Conservation (phyloP, 2,888 invertebrate genomes). For the Oscheius sp. region DNA sequence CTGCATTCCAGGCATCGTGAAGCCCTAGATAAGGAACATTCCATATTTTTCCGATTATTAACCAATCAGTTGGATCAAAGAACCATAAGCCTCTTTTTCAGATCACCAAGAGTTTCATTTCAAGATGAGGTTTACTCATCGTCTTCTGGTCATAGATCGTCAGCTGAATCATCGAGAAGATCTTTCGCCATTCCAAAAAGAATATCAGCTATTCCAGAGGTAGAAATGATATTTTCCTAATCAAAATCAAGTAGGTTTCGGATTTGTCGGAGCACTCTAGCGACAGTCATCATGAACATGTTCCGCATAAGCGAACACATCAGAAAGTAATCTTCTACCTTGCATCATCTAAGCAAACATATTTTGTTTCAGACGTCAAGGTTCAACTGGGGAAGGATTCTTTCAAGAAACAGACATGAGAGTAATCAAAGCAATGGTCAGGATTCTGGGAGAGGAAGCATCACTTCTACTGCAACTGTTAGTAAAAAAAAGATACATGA, state of each 20-base stretch:
- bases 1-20: background rate
- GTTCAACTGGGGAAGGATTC: conserved; percentile 22
- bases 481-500: background rate
- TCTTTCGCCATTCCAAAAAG: conserved; percentile 18
- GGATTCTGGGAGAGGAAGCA: conserved; percentile 52
- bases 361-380: conserved; percentile 5
- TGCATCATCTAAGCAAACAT: background rate
- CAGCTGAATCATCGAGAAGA: conserved; percentile 10
- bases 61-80: background rate
- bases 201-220: conserved; percentile 52
- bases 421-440: conserved; percentile 16
- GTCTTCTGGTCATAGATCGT: conserved; percentile 30
- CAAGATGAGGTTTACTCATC: conserved; percentile 37
- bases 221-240: background rate
- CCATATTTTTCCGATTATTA: background rate
- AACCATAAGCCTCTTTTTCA: conserved; percentile 13
- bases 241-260: conserved; percentile 34
- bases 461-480: conserved; percentile 44
- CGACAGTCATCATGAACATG: conserved; percentile 56
- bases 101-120: conserved; percentile 54
- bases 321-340: background rate
- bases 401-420: conserved; percentile 20
- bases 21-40: background rate
- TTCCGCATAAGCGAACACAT: conserved; percentile 28
- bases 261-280: conserved; percentile 56